Conservation (phyloP, 2,888 invertebrate genomes). For the Crossocerus cetratus region DNA sequence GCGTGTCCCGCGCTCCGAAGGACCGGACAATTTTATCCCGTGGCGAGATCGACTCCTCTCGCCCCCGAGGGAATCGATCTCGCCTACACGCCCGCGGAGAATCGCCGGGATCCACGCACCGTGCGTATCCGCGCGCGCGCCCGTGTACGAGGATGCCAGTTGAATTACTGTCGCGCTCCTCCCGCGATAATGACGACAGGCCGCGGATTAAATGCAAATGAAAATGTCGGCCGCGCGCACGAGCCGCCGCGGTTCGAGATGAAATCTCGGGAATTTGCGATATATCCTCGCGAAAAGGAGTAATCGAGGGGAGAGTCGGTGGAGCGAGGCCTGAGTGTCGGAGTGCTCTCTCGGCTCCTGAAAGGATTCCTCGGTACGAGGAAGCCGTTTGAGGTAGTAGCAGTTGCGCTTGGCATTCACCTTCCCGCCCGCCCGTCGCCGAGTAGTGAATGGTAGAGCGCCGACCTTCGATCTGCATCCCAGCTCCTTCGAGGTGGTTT, state of each 20-base stretch:
- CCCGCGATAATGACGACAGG: conserved; percentile 50
- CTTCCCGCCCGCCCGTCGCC: too few relatives aligned
- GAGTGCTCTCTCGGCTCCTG: too few relatives aligned
- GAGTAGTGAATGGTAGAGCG: too few relatives aligned
- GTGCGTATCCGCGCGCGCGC: conserved; percentile 12
- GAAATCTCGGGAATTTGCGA: conserved; percentile 5
- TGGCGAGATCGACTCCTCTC: conserved; percentile 16
- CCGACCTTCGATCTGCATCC: too few relatives aligned
- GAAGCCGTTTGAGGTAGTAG: too few relatives aligned
- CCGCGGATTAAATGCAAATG: conserved; percentile 44
- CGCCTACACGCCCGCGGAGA: conserved; percentile 50
- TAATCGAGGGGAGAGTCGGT: not conserved
- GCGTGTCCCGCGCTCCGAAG: conserved; percentile 43
- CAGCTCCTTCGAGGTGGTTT: not conserved
- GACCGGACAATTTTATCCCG: conserved; percentile 36
- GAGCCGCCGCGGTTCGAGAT: conserved; percentile 21
- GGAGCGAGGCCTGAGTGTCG: too few relatives aligned
- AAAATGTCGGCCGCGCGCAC: conserved; percentile 28
- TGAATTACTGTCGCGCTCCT: conserved; percentile 49
- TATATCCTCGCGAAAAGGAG: conserved; percentile 1
- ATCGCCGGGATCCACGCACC: conserved; percentile 39
- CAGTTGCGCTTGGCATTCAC: too few relatives aligned
- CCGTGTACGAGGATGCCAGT: conserved; percentile 23
- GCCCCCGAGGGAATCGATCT: conserved; percentile 52
- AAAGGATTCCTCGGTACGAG: too few relatives aligned